Evolutionary conservation across 2,113 vertebrate species (phyloP).

Genomic region (Ginglymostoma cirratum): DNA sequence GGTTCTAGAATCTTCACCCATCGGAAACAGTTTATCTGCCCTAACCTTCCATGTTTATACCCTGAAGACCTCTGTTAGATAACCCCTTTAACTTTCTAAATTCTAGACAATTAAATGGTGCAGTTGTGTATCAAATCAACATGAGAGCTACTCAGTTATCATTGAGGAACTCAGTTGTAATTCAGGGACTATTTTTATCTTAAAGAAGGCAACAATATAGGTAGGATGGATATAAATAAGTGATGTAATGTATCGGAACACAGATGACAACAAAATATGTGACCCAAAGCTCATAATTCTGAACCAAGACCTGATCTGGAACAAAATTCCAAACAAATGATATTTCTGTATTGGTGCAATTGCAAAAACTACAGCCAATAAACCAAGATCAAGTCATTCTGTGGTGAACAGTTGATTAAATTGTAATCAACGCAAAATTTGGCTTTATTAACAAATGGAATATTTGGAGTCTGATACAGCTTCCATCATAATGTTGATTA

Average conservation of each 20-base stretch:
- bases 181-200: not conserved
- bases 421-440: constrained; percentile 16
- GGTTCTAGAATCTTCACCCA: no score
- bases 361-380: constrained; percentile 5
- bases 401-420: not conserved
- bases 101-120: not conserved
- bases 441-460: constrained; percentile 31
- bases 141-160: not conserved
- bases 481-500: constrained; percentile 28
- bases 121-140: not conserved
- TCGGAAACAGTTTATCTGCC: no score
- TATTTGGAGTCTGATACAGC: constrained; percentile 34
- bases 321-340: not conserved
- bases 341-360: not conserved
- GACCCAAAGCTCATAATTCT: not conserved
- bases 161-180: not conserved
- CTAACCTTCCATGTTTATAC: no score
- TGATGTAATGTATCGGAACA: not conserved
- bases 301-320: not conserved
- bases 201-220: not conserved
- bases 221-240: not conserved
- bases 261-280: not conserved
- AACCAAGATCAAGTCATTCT: constrained; percentile 14
- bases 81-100: no score
- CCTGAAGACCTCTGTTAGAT: no score